A percentile compares a stretch with the other conserved stretches of the same genome.
phyloP scores from a whole-genome alignment of 2,888 invertebrate genomes.

The Flabesymbios commensalis region DNA sequence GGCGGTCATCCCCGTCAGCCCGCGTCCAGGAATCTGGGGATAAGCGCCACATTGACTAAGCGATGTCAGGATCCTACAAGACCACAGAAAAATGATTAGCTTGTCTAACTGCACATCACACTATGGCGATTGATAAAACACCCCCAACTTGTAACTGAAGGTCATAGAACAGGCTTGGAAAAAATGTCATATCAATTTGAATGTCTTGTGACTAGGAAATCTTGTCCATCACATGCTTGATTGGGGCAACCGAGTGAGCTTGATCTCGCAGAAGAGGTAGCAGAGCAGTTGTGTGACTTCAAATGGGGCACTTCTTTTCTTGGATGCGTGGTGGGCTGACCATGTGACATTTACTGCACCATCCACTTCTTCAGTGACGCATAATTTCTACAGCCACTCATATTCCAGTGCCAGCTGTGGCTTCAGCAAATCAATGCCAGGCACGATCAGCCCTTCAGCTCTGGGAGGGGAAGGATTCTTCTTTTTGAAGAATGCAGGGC shows the following conservation, averaged over 20 bases:
- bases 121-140: no score
- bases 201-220: no score
- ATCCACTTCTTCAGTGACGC: conserved; percentile 9
- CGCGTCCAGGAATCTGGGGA: no score
- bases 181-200: no score
- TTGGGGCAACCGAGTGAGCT: conserved; percentile 19
- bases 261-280: conserved; percentile 14
- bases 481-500: conserved; percentile 16
- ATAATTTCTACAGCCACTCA: conserved; percentile 16
- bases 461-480: conserved; percentile 16
- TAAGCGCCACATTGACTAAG: no score
- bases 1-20: no score
- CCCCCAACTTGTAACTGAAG: no score
- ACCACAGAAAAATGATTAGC: no score
- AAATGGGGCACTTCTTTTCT: conserved; percentile 1
- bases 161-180: no score
- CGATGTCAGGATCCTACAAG: no score
- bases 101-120: no score
- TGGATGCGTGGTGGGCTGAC: conserved; percentile 20
- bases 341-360: conserved; percentile 7
- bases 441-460: background rate
- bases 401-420: conserved; percentile 11
- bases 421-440: background rate
- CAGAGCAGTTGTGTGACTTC: conserved; percentile 15
- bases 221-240: conserved; percentile 24